Evolutionary conservation across 1,140 invertebrate genomes (phyloP).

Genomic region (Arctopsyche grandis): DNA sequence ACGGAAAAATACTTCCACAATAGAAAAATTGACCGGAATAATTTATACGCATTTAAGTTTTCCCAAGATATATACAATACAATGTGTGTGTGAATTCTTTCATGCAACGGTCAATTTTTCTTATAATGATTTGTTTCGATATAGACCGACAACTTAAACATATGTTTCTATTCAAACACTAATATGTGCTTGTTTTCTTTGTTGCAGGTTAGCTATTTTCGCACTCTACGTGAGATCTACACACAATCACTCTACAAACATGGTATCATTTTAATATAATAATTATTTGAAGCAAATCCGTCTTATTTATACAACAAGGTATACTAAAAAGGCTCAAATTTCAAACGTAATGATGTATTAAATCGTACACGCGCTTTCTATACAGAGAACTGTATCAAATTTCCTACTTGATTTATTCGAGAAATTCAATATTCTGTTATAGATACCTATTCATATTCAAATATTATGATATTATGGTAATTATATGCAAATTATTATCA

Average conservation of each 20-base stretch:
- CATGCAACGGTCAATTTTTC: neutral
- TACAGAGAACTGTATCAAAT: neutral
- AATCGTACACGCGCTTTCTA: conserved; percentile 13
- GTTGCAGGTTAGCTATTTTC: neutral
- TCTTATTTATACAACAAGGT: too few relatives aligned
- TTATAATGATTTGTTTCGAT: neutral
- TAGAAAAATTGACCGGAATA: neutral
- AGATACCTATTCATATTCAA: too few relatives aligned
- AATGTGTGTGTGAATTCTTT: neutral
- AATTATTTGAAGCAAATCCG: too few relatives aligned
- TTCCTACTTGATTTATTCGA: neutral
- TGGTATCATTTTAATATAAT: too few relatives aligned
- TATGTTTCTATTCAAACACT: neutral
- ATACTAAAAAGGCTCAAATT: neutral
- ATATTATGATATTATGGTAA: too few relatives aligned
- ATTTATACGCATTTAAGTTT: neutral
- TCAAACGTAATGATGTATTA: neutral
- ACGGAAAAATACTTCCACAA: neutral
- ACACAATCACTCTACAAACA: too few relatives aligned
- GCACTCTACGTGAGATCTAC: too few relatives aligned
- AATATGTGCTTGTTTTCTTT: neutral
- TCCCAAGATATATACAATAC: conserved; percentile 1
- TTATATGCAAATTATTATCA: neutral
- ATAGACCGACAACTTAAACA: neutral
- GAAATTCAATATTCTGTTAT: too few relatives aligned